These are phyloP conservation scores for Stenurella melanura DNA, from an alignment of 2,888 invertebrate genomes.

Conservation along the genomic window DNA sequence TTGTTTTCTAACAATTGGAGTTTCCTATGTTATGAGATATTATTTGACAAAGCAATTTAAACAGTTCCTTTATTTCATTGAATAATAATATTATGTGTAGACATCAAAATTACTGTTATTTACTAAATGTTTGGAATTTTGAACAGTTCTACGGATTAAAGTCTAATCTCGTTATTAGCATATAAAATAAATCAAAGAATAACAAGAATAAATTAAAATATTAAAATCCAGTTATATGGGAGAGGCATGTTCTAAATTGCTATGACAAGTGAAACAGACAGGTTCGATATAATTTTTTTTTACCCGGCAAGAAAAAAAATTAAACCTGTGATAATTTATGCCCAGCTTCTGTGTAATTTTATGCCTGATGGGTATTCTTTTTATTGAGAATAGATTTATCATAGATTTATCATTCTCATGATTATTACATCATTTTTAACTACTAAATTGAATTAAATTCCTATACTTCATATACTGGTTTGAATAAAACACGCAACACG, in stretches of 20 bases:
- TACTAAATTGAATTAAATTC: too few species aligned
- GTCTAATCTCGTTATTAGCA: conserved; percentile 5
- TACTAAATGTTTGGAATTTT: neutral
- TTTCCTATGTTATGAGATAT: too few species aligned
- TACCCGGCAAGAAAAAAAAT: neutral
- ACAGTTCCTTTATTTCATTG: too few species aligned
- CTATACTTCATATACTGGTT: too few species aligned
- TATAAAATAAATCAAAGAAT: conserved; percentile 14
- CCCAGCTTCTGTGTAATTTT: too few species aligned
- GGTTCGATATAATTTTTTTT: conserved; percentile 2
- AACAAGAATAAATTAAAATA: conserved; percentile 25
- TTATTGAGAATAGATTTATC: too few species aligned
- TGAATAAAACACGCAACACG: too few species aligned
- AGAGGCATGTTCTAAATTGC: conserved; percentile 19
- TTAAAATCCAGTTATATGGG: conserved; percentile 23
- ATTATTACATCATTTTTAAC: too few species aligned
- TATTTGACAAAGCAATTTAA: too few species aligned
- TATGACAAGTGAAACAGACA: conserved; percentile 16
- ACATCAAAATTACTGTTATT: neutral
- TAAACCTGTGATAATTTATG: neutral
- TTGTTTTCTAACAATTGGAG: too few species aligned
- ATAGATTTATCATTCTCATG: too few species aligned
- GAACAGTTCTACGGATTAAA: conserved; percentile 6
- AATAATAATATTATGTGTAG: neutral
- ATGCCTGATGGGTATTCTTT: too few species aligned